Evolutionary conservation across 92 coral and sea anemone genomes (phyloP), one percentile per base, ranked within the genome.

Genomic region (Epizoanthus ramosus): DNA sequence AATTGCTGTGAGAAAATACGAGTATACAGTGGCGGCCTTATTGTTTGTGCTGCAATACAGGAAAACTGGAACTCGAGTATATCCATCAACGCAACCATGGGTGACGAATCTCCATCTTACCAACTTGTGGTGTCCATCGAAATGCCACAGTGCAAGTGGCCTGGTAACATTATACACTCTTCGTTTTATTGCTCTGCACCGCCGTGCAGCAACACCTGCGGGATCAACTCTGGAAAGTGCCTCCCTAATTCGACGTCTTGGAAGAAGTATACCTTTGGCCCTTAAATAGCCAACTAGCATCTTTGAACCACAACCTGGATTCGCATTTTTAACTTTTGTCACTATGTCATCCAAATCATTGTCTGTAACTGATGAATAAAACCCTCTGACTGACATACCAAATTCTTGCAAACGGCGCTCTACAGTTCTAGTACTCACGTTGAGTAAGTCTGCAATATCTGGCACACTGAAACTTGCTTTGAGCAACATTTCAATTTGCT

Each of bases 21-120:
- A 69, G 56, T 69, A 82, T 33, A 90, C 92, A 80, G 89, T 83
- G 7, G 81, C 57, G 0, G 88, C 90, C 77, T 76, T 75, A 64
- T 86, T 89, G 50, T 86, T 83, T 28, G 91, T 84, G 80, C 83
- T 74, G 63, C 91, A 84, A 35, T 60, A 43, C 73, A 79, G 66
- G 68, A 54, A 88, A 43, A 83, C 88, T 22, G 85, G 91, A 80
- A 88, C 63, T 58, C 91, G 71, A 41, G 58, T 88, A 57, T 65
- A 88, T 17, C 86, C 91, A 79, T 88, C 88, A 19, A 89, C 83
- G 65, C 92, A 89, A 15, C 92, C 88, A 72, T 87, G 90, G 22
- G 73, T 73, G 15, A 85, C 45, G 19, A 85, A 85, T 10, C 77
- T 63, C 90, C 89, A 86, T 35, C 47, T 86, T 1, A 86, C 64